Evolutionary conservation across 2,888 invertebrate species (phyloP), one percentile per base, ranked within the genome.

Genomic region (Empis stercorea): DNA sequence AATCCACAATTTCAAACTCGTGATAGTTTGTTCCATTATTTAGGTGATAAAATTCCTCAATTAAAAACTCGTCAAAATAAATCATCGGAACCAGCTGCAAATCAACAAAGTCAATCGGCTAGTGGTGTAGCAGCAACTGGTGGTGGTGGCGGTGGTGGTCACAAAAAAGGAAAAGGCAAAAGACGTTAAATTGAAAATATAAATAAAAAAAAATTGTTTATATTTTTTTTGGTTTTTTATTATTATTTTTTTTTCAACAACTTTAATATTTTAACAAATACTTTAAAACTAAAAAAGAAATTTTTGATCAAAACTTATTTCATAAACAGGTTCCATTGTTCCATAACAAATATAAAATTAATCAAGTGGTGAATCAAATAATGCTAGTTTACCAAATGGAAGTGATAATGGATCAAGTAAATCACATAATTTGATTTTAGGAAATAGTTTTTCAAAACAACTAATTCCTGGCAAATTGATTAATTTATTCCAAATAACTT

Each of bases 11-110:
- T 84, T 59, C 74, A 84, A 2, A 79, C 80, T 1, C 78, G 92
- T 54, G 84, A 88, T 55, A 80, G 86, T 40, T 63, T 96, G 3
- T 76, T 94, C 73, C 62, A 76, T 46, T 81, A 85, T 65, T 70
- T 92, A 51, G 86, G 86, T 15, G 80, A 82, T 56, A 87, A 80
- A 64, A 95, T 96, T 63, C 94, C 94, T 0, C 92, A 93, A 66
- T 68, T 95, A 51, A 96, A 95, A 65, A 77, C 81, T 11, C 75
- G 93, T 37, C 84, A 83, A 56, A 65, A 61, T 48, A 65, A 64
- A 51, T 23, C 63, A 1, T 54, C 59, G 56, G 40, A 51, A 7
- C 58, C 57, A 56, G 53, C 56, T 53, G 30, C 56, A 57, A 17
- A 47, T 34, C 49, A 52, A 51, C 10, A 56, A 55, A 37, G 30